Conservation (phyloP, 2,797 vertebrate species). For the Bradypus variegatus region DNA sequence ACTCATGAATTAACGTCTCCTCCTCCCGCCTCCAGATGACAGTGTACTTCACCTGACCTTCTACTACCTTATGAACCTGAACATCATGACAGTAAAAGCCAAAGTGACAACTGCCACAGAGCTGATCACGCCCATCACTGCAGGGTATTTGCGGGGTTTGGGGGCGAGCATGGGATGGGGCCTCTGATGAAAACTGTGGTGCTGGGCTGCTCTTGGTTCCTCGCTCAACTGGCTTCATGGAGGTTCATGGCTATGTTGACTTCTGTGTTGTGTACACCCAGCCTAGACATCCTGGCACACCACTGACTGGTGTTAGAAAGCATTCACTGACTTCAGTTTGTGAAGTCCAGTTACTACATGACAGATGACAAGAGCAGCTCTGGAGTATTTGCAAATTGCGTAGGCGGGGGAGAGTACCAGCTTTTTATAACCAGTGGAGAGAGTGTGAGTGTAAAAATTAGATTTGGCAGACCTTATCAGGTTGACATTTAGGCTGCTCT, state of each 20-base stretch:
- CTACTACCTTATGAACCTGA: slow-evolving; percentile 96
- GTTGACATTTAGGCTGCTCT: background rate
- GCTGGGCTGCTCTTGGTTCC: background rate
- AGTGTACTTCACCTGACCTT: slow-evolving; percentile 89
- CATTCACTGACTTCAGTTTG: background rate
- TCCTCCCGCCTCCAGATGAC: slow-evolving; percentile 77
- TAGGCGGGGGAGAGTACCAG: background rate
- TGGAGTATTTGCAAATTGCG: background rate
- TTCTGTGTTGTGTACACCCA: background rate
- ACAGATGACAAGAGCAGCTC: background rate
- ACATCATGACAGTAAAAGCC: slow-evolving; percentile 93
- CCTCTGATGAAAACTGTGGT: background rate
- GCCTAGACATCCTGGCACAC: background rate
- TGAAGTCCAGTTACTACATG: background rate
- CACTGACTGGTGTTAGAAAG: slow-evolving; percentile 2
- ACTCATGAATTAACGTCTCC: background rate
- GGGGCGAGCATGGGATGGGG: rapidly evolving
- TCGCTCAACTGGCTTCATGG: background rate
- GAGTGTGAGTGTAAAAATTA: background rate
- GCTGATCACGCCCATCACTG: slow-evolving; percentile 84
- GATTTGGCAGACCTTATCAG: background rate
- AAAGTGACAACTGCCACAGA: slow-evolving; percentile 85
- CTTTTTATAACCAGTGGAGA: background rate
- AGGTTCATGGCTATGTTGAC: background rate
- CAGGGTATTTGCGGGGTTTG: slow-evolving; percentile 81